These are phyloP conservation scores for Calidris pygmaea DNA, from an alignment of 2,113 vertebrate species.

Conservation along the genomic window DNA sequence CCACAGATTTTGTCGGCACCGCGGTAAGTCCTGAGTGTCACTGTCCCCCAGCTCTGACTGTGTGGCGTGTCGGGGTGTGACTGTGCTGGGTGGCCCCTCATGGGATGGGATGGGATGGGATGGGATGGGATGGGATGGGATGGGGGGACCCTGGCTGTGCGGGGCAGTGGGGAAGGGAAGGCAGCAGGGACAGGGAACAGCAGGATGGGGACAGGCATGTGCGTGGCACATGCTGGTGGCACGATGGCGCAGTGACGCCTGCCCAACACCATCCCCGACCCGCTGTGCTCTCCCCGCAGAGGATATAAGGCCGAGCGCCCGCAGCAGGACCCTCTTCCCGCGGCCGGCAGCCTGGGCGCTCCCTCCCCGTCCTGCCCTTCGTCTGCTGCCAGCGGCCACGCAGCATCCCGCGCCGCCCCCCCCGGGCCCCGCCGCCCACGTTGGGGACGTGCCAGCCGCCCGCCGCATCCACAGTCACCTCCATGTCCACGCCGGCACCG, in stretches of 20 bases:
- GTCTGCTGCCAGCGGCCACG: constrained; percentile 37
- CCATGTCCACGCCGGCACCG: constrained; percentile 10
- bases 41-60: background rate
- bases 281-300: constrained; percentile 38
- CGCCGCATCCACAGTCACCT: constrained; percentile 8
- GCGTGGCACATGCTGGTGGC: background rate
- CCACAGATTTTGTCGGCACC: constrained; percentile 79
- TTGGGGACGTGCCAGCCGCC: constrained; percentile 10
- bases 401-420: constrained; percentile 10
- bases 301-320: constrained; percentile 59
- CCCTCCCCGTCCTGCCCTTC: constrained; percentile 47
- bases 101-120: background rate
- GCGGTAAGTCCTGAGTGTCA: constrained; percentile 73
- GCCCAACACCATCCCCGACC: background rate
- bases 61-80: background rate
- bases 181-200: background rate
- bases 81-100: background rate
- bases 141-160: background rate
- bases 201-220: background rate
- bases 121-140: background rate
- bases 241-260: background rate
- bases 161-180: background rate
- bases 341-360: constrained; percentile 38
- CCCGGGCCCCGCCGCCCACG: background rate
- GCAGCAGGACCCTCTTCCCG: constrained; percentile 48